phyloP scores from a whole-genome alignment of 1,140 invertebrate genomes.

The Calliopsis andreniformis region DNA sequence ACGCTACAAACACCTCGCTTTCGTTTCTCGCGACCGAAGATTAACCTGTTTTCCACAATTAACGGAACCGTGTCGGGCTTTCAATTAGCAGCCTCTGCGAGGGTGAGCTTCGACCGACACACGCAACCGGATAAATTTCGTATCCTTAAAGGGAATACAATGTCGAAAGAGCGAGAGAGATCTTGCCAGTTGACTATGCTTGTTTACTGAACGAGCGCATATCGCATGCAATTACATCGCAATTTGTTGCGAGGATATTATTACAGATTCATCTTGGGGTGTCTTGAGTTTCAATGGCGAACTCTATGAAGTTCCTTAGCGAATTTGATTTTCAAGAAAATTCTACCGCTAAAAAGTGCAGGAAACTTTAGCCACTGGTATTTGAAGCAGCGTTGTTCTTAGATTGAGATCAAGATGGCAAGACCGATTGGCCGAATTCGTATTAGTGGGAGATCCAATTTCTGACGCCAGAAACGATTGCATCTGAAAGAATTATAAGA shows the following conservation, averaged over 20 bases:
- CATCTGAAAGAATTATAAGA: conserved; percentile 52
- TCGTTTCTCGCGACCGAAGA: conserved; percentile 28
- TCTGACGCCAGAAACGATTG: conserved; percentile 43
- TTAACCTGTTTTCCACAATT: conserved; percentile 55
- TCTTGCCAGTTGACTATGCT: conserved; percentile 22
- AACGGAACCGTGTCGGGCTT: conserved; percentile 41
- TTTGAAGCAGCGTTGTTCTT: neutral
- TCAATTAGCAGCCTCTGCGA: conserved; percentile 56
- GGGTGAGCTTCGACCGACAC: conserved; percentile 33
- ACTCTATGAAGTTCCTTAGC: too few relatives aligned
- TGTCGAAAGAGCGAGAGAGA: conserved; percentile 15
- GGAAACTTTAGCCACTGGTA: too few relatives aligned
- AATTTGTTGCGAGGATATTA: conserved; percentile 58
- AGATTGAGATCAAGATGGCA: conserved; percentile 17
- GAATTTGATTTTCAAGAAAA: too few relatives aligned
- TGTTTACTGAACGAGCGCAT: conserved; percentile 40
- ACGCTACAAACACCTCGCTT: neutral
- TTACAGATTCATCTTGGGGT: conserved; percentile 8
- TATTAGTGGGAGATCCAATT: conserved; percentile 40
- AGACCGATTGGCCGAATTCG: conserved; percentile 28
- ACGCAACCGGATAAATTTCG: conserved; percentile 39
- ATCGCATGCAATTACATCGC: conserved; percentile 58
- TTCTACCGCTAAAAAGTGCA: too few relatives aligned
- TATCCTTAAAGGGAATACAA: conserved; percentile 41
- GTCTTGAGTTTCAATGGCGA: conserved; percentile 25